Conservation (phyloP, 2,888 invertebrate genomes). For the Isotomurus palustris region DNA sequence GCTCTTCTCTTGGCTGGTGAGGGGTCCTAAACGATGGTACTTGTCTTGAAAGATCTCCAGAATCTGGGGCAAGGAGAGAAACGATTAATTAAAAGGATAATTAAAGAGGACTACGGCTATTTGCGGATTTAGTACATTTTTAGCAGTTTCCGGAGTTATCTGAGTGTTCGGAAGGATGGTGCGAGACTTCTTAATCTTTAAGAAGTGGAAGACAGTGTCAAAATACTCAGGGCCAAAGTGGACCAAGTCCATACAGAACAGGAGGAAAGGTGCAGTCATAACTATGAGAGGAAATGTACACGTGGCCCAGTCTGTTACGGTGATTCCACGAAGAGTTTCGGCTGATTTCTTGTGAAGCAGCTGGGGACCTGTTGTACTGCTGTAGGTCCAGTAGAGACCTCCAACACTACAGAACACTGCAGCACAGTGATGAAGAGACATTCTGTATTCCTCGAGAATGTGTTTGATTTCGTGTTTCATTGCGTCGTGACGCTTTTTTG, state of each 20-base stretch:
- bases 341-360: too few relatives aligned
- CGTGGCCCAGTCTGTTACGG: slow-evolving; percentile 13
- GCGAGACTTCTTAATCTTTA: background rate
- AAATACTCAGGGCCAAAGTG: too few relatives aligned
- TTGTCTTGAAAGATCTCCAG: too few relatives aligned
- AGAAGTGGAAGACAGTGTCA: background rate
- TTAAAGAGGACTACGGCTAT: too few relatives aligned
- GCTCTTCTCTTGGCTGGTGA: too few relatives aligned
- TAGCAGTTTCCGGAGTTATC: too few relatives aligned
- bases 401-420: slow-evolving; percentile 36
- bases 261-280: background rate
- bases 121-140: too few relatives aligned
- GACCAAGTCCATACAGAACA: background rate
- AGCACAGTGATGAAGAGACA: slow-evolving; percentile 10
- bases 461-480: slow-evolving; percentile 7
- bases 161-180: background rate
- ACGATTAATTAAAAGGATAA: too few relatives aligned
- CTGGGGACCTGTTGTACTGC: slow-evolving; percentile 13
- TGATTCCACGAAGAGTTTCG: background rate
- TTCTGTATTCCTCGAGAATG: slow-evolving; percentile 13
- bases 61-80: too few relatives aligned
- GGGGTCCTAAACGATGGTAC: too few relatives aligned
- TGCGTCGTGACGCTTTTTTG: background rate
- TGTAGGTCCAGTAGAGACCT: slow-evolving; percentile 27
- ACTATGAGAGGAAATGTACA: slow-evolving; percentile 12